These are phyloP conservation scores for Eilema sororculum DNA, from an alignment of 2,888 invertebrate genomes.

Conservation along the genomic window DNA sequence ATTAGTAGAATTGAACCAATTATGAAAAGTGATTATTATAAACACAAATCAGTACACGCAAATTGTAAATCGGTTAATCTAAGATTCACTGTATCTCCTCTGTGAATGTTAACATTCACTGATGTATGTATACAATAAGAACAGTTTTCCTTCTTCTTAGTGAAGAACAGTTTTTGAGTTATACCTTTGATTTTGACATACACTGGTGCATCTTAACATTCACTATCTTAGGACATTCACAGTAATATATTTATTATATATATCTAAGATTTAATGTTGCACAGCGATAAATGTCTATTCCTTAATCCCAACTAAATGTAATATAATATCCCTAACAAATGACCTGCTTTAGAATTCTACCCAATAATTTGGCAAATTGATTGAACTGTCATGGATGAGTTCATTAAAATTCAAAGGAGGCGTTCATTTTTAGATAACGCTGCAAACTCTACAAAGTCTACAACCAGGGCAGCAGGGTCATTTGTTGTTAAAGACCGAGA, in stretches of 20 bases:
- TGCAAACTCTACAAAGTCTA: constrained; percentile 94
- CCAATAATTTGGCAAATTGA: constrained; percentile 41
- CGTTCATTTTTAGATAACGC: constrained; percentile 92
- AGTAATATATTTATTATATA: neutral
- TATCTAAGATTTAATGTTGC: constrained; percentile 45
- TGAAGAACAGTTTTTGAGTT: too few species aligned
- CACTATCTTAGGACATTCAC: too few species aligned
- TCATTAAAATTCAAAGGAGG: constrained; percentile 73
- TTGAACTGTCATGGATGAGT: constrained; percentile 49
- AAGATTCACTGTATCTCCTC: too few species aligned
- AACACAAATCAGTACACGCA: too few species aligned
- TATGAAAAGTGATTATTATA: too few species aligned
- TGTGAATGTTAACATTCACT: too few species aligned
- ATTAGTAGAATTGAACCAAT: too few species aligned
- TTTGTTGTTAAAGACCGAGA: constrained; percentile 98
- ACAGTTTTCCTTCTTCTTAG: too few species aligned
- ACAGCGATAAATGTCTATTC: constrained; percentile 48
- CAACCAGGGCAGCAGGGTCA: constrained; percentile 95
- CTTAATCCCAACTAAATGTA: constrained; percentile 42
- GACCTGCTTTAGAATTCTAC: constrained; percentile 66
- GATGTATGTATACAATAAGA: too few species aligned
- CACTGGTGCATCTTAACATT: too few species aligned
- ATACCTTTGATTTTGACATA: too few species aligned
- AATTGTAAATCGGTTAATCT: too few species aligned
- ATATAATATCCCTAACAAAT: constrained; percentile 65